Evolutionary conservation across 2,113 vertebrate genomes (phyloP).

Genomic region (Nesogale talazaci): DNA sequence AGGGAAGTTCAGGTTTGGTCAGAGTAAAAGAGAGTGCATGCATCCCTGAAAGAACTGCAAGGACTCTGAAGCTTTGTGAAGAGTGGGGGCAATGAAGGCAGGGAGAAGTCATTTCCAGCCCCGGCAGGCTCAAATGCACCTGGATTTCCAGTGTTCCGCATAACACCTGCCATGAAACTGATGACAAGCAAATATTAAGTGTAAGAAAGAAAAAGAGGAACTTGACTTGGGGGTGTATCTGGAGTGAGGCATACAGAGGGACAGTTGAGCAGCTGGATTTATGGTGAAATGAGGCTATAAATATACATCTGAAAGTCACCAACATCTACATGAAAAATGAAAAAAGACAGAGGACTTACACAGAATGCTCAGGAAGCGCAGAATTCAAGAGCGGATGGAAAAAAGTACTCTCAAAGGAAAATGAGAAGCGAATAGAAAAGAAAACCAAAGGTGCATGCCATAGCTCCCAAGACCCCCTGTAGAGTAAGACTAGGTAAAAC

Average conservation of each 20-base stretch:
- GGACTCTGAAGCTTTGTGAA: background rate
- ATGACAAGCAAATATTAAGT: background rate
- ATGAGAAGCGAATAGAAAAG: background rate
- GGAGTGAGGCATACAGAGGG: background rate
- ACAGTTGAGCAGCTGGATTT: background rate
- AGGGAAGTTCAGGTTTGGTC: background rate
- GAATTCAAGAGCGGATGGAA: background rate
- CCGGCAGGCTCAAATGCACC: background rate
- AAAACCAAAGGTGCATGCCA: background rate
- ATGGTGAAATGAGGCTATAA: background rate
- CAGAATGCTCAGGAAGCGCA: background rate
- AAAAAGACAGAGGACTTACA: background rate
- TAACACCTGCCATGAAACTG: background rate
- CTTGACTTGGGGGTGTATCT: background rate
- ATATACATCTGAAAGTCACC: background rate
- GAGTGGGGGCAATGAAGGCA: background rate
- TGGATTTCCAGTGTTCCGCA: background rate
- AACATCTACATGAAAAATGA: background rate
- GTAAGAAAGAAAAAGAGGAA: slow-evolving; percentile 1
- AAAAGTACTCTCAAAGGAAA: background rate
- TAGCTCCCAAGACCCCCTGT: background rate
- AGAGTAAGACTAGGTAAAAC: background rate
- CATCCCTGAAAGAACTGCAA: background rate
- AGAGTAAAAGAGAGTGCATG: background rate
- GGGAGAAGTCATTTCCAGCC: background rate